These are phyloP conservation scores for Mesorhabditis belari DNA, from an alignment of 2,888 invertebrate species.

Conservation along the genomic window DNA sequence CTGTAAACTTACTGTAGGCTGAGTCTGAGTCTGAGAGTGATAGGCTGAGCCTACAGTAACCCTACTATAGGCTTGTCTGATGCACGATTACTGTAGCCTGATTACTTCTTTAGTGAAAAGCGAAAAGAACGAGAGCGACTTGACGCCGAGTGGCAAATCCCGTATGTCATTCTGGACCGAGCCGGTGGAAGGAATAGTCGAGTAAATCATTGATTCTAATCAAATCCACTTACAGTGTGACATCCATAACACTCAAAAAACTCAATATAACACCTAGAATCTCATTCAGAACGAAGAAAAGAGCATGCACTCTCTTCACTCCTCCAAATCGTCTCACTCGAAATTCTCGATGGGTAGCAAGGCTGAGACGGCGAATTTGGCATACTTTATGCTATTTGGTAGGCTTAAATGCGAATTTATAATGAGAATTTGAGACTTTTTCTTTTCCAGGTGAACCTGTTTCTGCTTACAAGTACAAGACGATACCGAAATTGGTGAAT, in stretches of 20 bases:
- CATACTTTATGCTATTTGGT: not conserved
- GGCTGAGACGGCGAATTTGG: not conserved
- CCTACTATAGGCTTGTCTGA: too few relatives aligned
- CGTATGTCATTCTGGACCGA: conserved; percentile 8
- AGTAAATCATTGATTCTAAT: too few relatives aligned
- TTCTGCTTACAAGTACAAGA: not conserved
- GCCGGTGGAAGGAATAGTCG: not conserved
- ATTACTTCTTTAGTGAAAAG: conserved; percentile 15
- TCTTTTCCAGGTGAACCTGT: not conserved
- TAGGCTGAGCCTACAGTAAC: too few relatives aligned
- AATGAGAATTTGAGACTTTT: not conserved
- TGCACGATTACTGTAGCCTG: too few relatives aligned
- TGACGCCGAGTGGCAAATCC: conserved; percentile 28
- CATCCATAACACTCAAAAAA: too few relatives aligned
- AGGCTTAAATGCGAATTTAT: not conserved
- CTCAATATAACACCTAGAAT: too few relatives aligned
- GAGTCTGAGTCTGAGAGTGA: too few relatives aligned
- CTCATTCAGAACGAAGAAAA: too few relatives aligned
- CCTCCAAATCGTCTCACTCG: not conserved
- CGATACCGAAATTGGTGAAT: not conserved
- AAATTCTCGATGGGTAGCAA: not conserved
- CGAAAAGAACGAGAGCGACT: conserved; percentile 22
- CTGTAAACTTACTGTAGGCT: too few relatives aligned
- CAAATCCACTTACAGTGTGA: too few relatives aligned
- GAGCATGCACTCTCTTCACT: not conserved